A percentile compares a stretch with the other conserved stretches of the same genome.
phyloP scores from a whole-genome alignment of 2,797 vertebrate species.

The Sphenopsis melanotis region DNA sequence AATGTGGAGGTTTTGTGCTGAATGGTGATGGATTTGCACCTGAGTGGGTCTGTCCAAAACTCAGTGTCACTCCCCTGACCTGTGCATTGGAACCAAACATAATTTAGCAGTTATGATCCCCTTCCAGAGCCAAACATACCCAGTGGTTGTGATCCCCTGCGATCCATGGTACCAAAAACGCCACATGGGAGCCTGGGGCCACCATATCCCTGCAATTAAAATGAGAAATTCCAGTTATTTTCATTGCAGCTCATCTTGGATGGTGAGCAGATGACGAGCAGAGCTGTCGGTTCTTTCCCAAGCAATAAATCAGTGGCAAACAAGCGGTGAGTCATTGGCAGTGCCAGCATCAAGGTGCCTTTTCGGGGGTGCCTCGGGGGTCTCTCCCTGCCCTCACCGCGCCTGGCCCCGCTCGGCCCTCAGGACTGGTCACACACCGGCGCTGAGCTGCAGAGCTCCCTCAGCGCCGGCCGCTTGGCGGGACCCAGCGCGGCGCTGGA shows the following conservation, averaged over 20 bases:
- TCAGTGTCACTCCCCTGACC: background rate
- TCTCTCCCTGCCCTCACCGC: fast-evolving
- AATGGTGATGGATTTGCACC: background rate
- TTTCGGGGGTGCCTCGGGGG: background rate
- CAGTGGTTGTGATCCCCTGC: background rate
- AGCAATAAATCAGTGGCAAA: background rate
- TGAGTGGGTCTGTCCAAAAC: background rate
- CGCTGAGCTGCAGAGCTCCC: background rate
- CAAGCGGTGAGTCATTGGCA: background rate
- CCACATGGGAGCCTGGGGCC: background rate
- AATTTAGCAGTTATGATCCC: too few relatives aligned
- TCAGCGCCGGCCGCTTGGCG: fast-evolving
- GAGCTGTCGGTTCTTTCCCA: fast-evolving
- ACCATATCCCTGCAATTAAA: background rate
- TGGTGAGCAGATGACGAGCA: background rate
- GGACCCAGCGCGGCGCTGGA: background rate
- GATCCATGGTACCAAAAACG: background rate
- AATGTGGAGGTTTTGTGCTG: background rate
- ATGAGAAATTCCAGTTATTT: background rate
- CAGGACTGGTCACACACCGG: background rate
- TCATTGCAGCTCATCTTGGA: background rate
- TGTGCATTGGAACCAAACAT: fast-evolving
- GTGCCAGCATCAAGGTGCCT: fast-evolving
- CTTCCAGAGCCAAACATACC: background rate
- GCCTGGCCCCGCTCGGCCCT: fast-evolving